Evolutionary conservation across 1,140 invertebrate genomes (phyloP).

Genomic region (Lasioglossum albipes): DNA sequence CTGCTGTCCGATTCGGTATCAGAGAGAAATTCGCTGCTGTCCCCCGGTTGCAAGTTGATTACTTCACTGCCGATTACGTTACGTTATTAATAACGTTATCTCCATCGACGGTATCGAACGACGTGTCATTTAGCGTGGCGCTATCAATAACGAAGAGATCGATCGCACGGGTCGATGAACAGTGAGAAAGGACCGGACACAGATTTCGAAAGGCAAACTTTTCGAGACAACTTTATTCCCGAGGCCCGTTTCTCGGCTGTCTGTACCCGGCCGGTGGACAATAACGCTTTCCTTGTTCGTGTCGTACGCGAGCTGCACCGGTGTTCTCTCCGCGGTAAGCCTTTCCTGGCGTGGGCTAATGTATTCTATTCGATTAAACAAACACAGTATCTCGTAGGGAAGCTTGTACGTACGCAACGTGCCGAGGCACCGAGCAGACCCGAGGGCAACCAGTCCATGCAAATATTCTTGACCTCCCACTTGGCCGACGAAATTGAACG

Average conservation of each 20-base stretch:
- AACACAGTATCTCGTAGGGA: slow-evolving; percentile 62
- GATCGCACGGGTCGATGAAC: slow-evolving; percentile 33
- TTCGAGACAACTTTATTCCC: slow-evolving; percentile 36
- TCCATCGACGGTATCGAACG: not conserved
- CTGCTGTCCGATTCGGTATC: too few species aligned
- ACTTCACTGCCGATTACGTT: too few species aligned
- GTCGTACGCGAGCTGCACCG: slow-evolving; percentile 31
- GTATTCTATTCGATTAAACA: slow-evolving; percentile 72
- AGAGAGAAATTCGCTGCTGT: too few species aligned
- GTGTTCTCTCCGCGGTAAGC: slow-evolving; percentile 44
- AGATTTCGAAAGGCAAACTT: slow-evolving; percentile 39
- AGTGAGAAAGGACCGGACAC: slow-evolving; percentile 3
- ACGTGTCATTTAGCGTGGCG: slow-evolving; percentile 9
- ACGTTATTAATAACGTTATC: too few species aligned
- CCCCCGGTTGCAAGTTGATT: too few species aligned
- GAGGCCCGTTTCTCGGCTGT: slow-evolving; percentile 24
- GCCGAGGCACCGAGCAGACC: slow-evolving; percentile 12
- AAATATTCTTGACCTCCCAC: slow-evolving; percentile 58
- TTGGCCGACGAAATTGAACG: slow-evolving; percentile 46
- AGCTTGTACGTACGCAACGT: slow-evolving; percentile 51
- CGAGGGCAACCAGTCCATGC: slow-evolving; percentile 33
- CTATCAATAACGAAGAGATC: slow-evolving; percentile 3
- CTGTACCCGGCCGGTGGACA: slow-evolving; percentile 30
- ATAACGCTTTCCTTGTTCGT: slow-evolving; percentile 45
- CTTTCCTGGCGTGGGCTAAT: slow-evolving; percentile 66